Conservation (phyloP, 2,888 invertebrate species). For the Conistra vaccinii region DNA sequence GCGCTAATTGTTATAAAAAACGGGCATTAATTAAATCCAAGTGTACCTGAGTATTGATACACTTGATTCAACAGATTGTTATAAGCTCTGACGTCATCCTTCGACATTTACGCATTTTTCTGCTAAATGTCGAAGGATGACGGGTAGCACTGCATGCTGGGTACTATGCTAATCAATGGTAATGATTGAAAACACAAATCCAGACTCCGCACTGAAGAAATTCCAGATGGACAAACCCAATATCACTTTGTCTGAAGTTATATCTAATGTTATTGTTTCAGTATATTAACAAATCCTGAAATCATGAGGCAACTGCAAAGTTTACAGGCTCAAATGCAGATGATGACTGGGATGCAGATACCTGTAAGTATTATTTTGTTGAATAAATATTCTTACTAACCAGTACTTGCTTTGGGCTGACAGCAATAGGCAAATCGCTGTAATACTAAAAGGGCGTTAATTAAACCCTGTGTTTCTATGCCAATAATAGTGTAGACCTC, state of each 20-base stretch:
- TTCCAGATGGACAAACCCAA: no score
- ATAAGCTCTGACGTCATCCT: no score
- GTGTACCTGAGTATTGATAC: neutral
- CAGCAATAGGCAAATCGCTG: neutral
- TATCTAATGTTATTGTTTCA: constrained; percentile 77
- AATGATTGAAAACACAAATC: neutral
- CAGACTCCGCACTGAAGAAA: no score
- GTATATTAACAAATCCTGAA: constrained; percentile 96
- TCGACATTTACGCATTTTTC: no score
- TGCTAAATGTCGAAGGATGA: no score
- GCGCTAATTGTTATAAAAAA: neutral
- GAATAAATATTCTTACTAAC: neutral
- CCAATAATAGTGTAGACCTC: neutral
- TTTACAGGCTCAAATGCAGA: constrained; percentile 91
- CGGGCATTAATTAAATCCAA: neutral
- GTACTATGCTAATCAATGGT: neutral
- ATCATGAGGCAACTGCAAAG: constrained; percentile 97
- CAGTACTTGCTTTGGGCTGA: neutral
- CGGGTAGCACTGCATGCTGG: no score
- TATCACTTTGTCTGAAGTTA: no score
- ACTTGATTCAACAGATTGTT: neutral
- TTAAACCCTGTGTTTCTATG: neutral
- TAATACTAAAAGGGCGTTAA: neutral
- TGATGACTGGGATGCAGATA: constrained; percentile 88
- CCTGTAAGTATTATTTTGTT: constrained; percentile 77